Base-by-base conservation (phyloP, 2,113 vertebrate genomes). In the Cryptomyrus ogoouensis region DNA sequence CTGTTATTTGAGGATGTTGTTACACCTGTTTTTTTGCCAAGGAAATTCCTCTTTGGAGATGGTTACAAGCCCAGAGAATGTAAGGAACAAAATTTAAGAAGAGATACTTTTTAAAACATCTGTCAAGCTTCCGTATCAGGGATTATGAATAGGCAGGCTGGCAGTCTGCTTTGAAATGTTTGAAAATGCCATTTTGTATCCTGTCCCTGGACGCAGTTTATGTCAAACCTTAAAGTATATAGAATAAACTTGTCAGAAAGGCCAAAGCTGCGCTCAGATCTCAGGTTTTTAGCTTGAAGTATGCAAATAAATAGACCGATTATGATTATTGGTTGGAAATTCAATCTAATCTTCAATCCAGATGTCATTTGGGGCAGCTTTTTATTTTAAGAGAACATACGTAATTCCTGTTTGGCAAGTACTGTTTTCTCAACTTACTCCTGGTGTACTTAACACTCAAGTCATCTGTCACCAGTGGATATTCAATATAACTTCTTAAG, bases 51-150 rank as follows among this genome's bases (percentile, higher is more conserved):
- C n/a, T 58, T 53, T 89, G 53, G 77, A 91, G 77, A 53, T 70
- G 58, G 80, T 58, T 83, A 87, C 85, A 42, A 80, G 87, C 27
- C 89, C 15, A 84, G 77, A 47, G 31, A 80, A 92, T 83, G 85
- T 62, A 91, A 62, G 31, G 83, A 89, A 85, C 27, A 50, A 44
- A 88, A 91, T 77, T 58, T 66, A 83, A 87, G 46, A 88, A 90
- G 87, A 88, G 83, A 58, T 83, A 90, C 91, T 87, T 90, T 88
- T 87, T 88, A 83, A 90, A 90, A 91, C 89, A 91, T 90, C 89
- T 90, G 77, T 87, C 74, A 35, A 84, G 88, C 90, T 27, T 52
- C 21, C 39, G 77, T 88, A 88, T 88, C 74, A 87, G 53, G 35
- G 77, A 35, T 85, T 84, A 87, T 87, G 56, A 90, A 89, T 88